Evolutionary conservation across 2,888 invertebrate genomes (phyloP).

Genomic region (Craniophora ligustri): DNA sequence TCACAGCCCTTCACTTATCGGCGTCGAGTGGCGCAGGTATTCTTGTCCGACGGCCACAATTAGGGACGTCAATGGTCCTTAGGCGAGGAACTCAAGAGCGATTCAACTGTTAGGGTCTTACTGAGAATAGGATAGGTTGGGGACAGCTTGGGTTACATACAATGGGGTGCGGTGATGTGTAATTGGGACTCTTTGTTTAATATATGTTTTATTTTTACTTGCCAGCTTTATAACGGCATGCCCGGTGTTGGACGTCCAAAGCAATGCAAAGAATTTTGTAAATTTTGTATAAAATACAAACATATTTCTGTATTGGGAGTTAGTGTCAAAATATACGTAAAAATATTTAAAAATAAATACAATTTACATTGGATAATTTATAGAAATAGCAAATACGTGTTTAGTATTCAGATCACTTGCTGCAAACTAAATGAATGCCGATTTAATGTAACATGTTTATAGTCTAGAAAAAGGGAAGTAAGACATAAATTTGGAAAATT

Average conservation of each 20-base stretch:
- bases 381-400: too few species aligned
- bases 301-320: too few species aligned
- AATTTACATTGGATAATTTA: neutral
- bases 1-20: slow-evolving; percentile 32
- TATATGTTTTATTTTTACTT: neutral
- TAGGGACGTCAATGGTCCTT: slow-evolving; percentile 24
- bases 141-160: slow-evolving; percentile 22
- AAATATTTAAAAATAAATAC: too few species aligned
- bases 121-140: slow-evolving; percentile 7
- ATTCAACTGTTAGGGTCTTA: slow-evolving; percentile 41
- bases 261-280: too few species aligned
- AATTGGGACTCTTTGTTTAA: neutral
- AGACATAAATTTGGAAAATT: neutral
- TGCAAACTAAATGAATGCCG: neutral
- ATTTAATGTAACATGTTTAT: neutral
- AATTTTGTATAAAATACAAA: too few species aligned
- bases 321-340: too few species aligned
- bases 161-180: slow-evolving; percentile 14
- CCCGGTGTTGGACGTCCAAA: too few species aligned
- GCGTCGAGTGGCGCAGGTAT: slow-evolving; percentile 49
- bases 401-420: neutral
- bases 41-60: slow-evolving; percentile 41
- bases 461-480: neutral
- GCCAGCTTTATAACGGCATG: too few species aligned
- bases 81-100: slow-evolving; percentile 29